Conservation (phyloP, 2,113 vertebrate species). For the Protomyctophum bolini region DNA sequence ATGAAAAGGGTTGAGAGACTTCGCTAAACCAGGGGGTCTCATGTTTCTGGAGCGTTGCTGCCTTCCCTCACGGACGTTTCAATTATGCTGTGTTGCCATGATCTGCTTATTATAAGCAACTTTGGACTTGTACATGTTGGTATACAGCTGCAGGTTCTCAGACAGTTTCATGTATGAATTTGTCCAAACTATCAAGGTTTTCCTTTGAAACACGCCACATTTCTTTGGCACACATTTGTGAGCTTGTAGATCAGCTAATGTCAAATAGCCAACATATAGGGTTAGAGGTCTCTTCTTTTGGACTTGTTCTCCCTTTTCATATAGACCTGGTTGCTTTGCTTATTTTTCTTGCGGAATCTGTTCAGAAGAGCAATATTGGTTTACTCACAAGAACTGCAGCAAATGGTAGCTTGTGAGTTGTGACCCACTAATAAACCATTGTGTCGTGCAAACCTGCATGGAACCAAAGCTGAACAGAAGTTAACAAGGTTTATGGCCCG, state of each 20-base stretch:
- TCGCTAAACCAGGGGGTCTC: slow-evolving; percentile 69
- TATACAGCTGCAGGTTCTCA: too few species aligned
- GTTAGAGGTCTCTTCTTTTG: too few species aligned
- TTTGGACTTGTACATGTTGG: too few species aligned
- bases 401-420: slow-evolving; percentile 41
- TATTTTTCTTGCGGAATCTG: neutral
- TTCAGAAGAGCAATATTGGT: slow-evolving; percentile 32
- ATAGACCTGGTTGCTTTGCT: too few species aligned
- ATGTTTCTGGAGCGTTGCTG: slow-evolving; percentile 57
- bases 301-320: too few species aligned
- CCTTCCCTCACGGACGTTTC: slow-evolving; percentile 46
- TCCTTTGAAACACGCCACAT: too few species aligned
- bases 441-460: neutral
- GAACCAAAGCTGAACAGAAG: slow-evolving; percentile 41
- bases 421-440: slow-evolving; percentile 50
- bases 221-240: too few species aligned
- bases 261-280: too few species aligned
- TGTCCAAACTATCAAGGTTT: too few species aligned
- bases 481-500: slow-evolving; percentile 48
- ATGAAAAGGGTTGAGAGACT: slow-evolving; percentile 60
- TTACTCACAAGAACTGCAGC: slow-evolving; percentile 32
- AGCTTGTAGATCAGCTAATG: too few species aligned
- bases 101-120: too few species aligned
- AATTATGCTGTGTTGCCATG: slow-evolving; percentile 18
- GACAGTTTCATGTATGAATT: too few species aligned